These are phyloP conservation scores for Tholera decimalis DNA, from an alignment of 2,888 invertebrate species.

Conservation along the genomic window DNA sequence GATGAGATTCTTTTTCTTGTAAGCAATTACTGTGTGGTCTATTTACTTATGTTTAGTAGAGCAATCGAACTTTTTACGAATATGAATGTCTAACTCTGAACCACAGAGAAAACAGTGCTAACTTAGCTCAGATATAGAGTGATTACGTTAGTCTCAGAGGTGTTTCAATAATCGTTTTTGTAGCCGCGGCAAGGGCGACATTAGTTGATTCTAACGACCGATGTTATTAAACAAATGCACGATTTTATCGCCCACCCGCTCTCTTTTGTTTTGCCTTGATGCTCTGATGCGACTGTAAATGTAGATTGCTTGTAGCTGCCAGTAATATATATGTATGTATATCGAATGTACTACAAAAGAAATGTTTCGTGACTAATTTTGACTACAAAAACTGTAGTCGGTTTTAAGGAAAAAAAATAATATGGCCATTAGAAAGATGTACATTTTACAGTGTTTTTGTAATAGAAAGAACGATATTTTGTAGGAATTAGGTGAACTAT, in stretches of 20 bases:
- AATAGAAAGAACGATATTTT: too few relatives aligned
- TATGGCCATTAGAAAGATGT: too few relatives aligned
- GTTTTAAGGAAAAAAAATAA: too few relatives aligned
- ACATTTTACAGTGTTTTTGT: too few relatives aligned
- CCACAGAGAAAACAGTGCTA: slow-evolving; percentile 67
- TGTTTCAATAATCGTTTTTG: slow-evolving; percentile 75
- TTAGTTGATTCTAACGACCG: slow-evolving; percentile 87
- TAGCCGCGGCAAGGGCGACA: slow-evolving; percentile 74
- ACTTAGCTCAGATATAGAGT: slow-evolving; percentile 60
- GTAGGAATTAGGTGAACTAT: too few relatives aligned
- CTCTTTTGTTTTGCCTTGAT: slow-evolving; percentile 81
- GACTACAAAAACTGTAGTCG: neutral
- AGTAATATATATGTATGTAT: slow-evolving; percentile 65
- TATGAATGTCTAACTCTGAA: neutral
- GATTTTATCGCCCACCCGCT: slow-evolving; percentile 85
- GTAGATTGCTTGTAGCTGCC: slow-evolving; percentile 72
- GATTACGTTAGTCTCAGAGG: slow-evolving; percentile 67
- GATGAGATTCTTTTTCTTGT: neutral
- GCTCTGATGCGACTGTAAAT: slow-evolving; percentile 78
- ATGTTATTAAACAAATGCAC: slow-evolving; percentile 89
- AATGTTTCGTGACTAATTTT: slow-evolving; percentile 56
- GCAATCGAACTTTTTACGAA: too few relatives aligned
- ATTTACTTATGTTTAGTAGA: too few relatives aligned
- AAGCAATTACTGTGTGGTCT: neutral
- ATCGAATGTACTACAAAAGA: slow-evolving; percentile 46